Evolutionary conservation across 1,140 invertebrate genomes (phyloP).

Genomic region (Pseudomyrmex concolor): DNA sequence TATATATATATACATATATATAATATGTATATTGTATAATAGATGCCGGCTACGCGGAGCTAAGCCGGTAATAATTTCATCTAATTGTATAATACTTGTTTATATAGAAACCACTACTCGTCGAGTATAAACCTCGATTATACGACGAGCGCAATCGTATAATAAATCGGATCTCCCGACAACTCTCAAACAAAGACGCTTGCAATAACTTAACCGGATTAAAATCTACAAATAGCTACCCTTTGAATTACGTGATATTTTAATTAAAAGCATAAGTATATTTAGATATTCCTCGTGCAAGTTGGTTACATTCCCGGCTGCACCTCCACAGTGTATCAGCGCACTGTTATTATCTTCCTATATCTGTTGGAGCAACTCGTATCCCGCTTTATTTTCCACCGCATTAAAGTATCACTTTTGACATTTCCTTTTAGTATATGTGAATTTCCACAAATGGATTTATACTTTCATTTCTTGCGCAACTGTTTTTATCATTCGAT

Average conservation of each 20-base stretch:
- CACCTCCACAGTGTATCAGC: no score
- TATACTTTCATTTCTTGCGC: not conserved
- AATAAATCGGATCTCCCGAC: not conserved
- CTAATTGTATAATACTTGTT: not conserved
- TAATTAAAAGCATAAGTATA: constrained; percentile 14
- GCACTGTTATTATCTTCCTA: not conserved
- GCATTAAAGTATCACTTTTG: constrained; percentile 2
- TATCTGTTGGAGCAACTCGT: constrained; percentile 10
- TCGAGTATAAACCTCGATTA: not conserved
- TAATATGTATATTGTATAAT: not conserved
- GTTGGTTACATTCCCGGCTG: not conserved
- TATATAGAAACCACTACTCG: not conserved
- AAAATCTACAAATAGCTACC: constrained; percentile 11
- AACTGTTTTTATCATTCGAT: not conserved
- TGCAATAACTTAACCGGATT: not conserved
- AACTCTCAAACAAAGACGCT: not conserved
- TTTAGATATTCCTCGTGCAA: constrained; percentile 18
- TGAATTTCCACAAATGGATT: not conserved
- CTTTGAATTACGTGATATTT: not conserved
- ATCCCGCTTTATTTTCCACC: not conserved
- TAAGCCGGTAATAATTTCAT: not conserved
- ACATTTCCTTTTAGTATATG: not conserved
- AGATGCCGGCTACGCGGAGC: no score
- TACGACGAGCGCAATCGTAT: not conserved
- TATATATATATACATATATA: not conserved